Percentiles rank a stretch among this genome's conserved stretches.
Conservation (phyloP, 2,113 vertebrate species). For the Cynocephalus volans region DNA sequence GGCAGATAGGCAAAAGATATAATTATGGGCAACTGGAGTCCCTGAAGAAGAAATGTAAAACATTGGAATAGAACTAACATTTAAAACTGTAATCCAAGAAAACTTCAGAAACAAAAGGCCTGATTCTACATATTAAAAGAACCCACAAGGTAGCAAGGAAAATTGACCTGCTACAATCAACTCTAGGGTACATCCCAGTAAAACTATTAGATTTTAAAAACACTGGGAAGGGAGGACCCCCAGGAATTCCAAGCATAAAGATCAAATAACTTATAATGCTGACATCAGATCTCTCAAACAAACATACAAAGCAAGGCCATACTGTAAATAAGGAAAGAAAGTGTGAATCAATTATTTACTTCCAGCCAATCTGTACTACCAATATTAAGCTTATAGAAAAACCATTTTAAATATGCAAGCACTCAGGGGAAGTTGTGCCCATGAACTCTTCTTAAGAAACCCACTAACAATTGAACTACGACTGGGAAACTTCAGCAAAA, state of each 20-base stretch:
- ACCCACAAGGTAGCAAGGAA: neutral
- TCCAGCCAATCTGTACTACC: neutral
- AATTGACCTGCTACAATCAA: constrained; percentile 14
- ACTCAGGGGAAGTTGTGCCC: neutral
- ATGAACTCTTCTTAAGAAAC: neutral
- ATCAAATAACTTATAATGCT: constrained; percentile 12
- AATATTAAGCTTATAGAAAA: neutral
- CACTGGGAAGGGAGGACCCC: neutral
- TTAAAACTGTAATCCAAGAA: constrained; percentile 26
- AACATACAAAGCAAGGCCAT: constrained; percentile 1
- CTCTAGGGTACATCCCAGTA: neutral
- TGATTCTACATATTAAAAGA: neutral
- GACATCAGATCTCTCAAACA: no score
- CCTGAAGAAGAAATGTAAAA: neutral
- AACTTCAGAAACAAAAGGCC: neutral
- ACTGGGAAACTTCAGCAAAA: neutral
- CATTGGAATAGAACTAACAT: neutral
- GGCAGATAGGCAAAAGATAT: neutral
- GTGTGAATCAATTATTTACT: neutral
- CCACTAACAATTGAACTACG: neutral
- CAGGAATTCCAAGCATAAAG: constrained; percentile 32
- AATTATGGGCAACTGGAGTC: neutral
- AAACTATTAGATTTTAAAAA: constrained; percentile 19
- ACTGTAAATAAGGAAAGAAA: neutral
- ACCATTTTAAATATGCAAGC: neutral